Conservation (phyloP, 2,888 invertebrate species). For the Macrosiphum euphorbiae region DNA sequence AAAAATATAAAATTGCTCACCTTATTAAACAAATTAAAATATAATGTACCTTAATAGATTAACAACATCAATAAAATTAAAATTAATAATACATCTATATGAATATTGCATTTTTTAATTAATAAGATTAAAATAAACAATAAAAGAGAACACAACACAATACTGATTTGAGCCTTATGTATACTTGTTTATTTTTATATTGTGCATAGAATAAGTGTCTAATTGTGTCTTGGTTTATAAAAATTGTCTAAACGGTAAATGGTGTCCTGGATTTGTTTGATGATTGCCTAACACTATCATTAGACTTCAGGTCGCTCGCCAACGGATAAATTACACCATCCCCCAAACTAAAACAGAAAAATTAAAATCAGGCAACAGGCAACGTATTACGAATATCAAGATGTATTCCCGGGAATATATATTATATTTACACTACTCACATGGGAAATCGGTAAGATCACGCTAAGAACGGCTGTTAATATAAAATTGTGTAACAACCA, state of each 20-base stretch:
- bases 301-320: conserved; percentile 58
- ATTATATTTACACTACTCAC: conserved; percentile 17
- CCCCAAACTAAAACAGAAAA: conserved; percentile 80
- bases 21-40: conserved; percentile 53
- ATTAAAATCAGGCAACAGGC: conserved; percentile 56
- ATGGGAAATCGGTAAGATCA: conserved; percentile 33
- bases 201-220: conserved; percentile 48
- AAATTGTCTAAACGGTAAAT: conserved; percentile 57
- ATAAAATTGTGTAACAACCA: not conserved
- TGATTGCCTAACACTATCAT: conserved; percentile 62
- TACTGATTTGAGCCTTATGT: conserved; percentile 60
- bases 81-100: conserved; percentile 21
- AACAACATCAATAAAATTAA: conserved; percentile 52
- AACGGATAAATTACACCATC: conserved; percentile 87
- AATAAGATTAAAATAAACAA: conserved; percentile 29
- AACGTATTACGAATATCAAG: conserved; percentile 40
- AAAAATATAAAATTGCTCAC: conserved; percentile 63
- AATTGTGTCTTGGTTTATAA: conserved; percentile 30
- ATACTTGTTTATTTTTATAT: conserved; percentile 33
- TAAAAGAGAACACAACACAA: conserved; percentile 57
- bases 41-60: conserved; percentile 51
- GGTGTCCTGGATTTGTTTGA: conserved; percentile 61
- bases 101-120: conserved; percentile 40
- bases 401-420: conserved; percentile 35
- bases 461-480: conserved; percentile 25